A percentile compares a stretch with the other conserved stretches of the same genome.
These are phyloP conservation scores for Augochlorella aurata DNA, from an alignment of 2,888 invertebrate species.

Conservation along the genomic window DNA sequence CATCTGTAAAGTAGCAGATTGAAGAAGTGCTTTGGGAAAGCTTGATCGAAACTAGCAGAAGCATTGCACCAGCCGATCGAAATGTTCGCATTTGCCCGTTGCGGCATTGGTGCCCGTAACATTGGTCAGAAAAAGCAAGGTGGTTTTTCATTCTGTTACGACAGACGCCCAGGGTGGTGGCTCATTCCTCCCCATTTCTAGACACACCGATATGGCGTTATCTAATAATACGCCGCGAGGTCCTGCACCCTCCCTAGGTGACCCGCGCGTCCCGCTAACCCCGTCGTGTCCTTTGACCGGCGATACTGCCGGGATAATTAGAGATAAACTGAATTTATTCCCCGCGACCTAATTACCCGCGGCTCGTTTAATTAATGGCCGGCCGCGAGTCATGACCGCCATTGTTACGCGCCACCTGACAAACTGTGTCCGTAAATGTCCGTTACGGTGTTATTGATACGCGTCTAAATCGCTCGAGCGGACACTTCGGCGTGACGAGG, in stretches of 20 bases:
- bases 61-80: too few relatives aligned
- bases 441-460: conserved; percentile 57
- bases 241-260: conserved; percentile 4
- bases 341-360: conserved; percentile 70
- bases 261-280: conserved; percentile 4
- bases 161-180: background rate
- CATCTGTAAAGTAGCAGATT: too few relatives aligned
- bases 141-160: background rate
- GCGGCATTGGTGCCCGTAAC: background rate
- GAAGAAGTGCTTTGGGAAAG: too few relatives aligned
- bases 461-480: conserved; percentile 42
- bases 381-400: conserved; percentile 69
- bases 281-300: conserved; percentile 64
- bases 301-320: conserved; percentile 67
- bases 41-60: too few relatives aligned
- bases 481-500: conserved; percentile 39
- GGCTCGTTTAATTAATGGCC: conserved; percentile 73
- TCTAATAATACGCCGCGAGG: conserved; percentile 58
- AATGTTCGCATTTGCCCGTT: too few relatives aligned
- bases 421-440: conserved; percentile 54
- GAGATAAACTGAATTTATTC: conserved; percentile 73
- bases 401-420: conserved; percentile 66
- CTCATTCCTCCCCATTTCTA: conserved; percentile 37
- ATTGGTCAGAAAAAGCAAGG: background rate
- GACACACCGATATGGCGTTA: conserved; percentile 47